Base-by-base conservation (phyloP, 1,140 invertebrate species). In the Aphaenogaster rudis region DNA sequence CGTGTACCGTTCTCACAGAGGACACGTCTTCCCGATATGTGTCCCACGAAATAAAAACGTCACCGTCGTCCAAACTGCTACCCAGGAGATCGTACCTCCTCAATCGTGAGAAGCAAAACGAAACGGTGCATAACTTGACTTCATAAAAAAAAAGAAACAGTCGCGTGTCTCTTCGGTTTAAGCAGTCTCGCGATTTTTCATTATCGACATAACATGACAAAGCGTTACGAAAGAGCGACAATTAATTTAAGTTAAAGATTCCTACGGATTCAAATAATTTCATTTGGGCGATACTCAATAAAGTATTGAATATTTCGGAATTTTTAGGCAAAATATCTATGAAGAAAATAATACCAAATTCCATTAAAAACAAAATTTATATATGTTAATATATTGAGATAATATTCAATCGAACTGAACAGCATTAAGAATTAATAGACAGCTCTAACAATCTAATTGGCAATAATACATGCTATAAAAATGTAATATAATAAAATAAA, bases 101-200 rank as follows among this genome's bases (percentile, higher is more conserved):
- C 67, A 82, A 82, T 82, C 67, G 67, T 82, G 80, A 82, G 80
- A 82, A 74, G 80, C 80, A 82, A 82, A 82, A 82, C 67, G 80
- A 82, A 42, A 82, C 80, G 28, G 80, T 36, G 80, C 80, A 82
- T 74, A 82, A 48, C 80, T 74, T n/a, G 80, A 39, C 80, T 76
- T 59, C 50, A 50, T 78, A 17, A 79, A 66, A 82, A 82, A 82
- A 69, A 54, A 17, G 48, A 48, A 2, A 21, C 39, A 59, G 17
- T 82, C 79, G 66, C 79, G 66, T 54, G 79, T 79, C 67, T 79
- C 28, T 21, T 33, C 28, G 28, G 28, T 21, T 33, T 59, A 7
- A 71, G 21, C 52, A 13, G 15, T 45, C 54, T 48, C 42, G 59
- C 42, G 54, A 84, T 84, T 76, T 84, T 84, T 76, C 80, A 76